phyloP scores from a whole-genome alignment of 1,140 invertebrate species.

The Euschistus heros region DNA sequence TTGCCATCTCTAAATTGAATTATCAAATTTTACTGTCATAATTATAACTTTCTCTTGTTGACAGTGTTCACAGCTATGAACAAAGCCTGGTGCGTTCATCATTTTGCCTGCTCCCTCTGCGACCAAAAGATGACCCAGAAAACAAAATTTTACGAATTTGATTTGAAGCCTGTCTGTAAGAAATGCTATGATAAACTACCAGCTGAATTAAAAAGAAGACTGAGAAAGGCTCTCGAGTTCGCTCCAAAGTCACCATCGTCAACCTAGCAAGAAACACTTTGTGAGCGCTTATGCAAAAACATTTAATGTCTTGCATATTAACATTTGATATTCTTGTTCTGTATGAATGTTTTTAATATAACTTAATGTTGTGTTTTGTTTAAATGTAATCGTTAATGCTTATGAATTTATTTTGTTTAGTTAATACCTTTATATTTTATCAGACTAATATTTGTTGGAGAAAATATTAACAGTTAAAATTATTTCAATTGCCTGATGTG shows the following conservation, averaged over 20 bases:
- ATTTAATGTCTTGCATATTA: not conserved
- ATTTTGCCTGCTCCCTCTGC: conserved; percentile 97
- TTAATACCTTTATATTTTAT: too few species aligned
- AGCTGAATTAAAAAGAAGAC: conserved; percentile 78
- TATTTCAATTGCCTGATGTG: too few species aligned
- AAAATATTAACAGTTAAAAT: too few species aligned
- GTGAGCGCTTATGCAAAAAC: conserved; percentile 3
- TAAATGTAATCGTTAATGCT: too few species aligned
- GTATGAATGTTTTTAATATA: too few species aligned
- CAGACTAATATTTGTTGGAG: too few species aligned
- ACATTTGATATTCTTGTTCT: too few species aligned
- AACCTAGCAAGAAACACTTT: conserved; percentile 7
- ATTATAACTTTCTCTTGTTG: conserved; percentile 31
- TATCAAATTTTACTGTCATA: not conserved
- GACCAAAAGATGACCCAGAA: conserved; percentile 96
- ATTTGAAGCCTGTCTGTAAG: conserved; percentile 96
- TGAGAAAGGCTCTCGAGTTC: conserved; percentile 61
- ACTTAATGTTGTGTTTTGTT: too few species aligned
- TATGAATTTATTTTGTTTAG: too few species aligned
- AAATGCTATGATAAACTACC: conserved; percentile 97
- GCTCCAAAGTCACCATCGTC: conserved; percentile 28
- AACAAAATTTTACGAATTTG: conserved; percentile 98
- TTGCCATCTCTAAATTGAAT: too few species aligned
- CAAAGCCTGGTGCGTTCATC: conserved; percentile 99
- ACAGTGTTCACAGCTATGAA: conserved; percentile 96